These are phyloP conservation scores for Ptilonorhynchus violaceus DNA, from an alignment of 2,113 vertebrate species.

Conservation along the genomic window DNA sequence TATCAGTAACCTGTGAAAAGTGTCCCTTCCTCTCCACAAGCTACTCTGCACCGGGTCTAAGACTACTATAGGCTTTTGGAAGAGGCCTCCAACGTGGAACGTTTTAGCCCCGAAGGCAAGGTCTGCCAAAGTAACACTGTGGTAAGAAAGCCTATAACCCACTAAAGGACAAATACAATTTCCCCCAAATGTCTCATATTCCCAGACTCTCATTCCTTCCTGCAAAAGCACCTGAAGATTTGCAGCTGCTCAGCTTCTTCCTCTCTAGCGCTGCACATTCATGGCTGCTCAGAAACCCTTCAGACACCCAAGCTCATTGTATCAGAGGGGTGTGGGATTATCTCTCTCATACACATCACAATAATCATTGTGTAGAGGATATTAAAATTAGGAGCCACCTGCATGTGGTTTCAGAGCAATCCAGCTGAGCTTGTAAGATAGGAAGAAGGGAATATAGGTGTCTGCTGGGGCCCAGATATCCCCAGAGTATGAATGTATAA, in stretches of 20 bases:
- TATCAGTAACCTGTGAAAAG: background rate
- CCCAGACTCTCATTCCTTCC: background rate
- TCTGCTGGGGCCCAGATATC: background rate
- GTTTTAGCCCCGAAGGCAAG: background rate
- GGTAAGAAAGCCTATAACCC: background rate
- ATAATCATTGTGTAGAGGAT: background rate
- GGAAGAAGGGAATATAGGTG: background rate
- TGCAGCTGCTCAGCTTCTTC: conserved; percentile 7
- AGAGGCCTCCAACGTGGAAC: background rate
- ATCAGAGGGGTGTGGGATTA: background rate
- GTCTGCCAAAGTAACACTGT: background rate
- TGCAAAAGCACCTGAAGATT: background rate
- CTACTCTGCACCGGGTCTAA: fast-evolving
- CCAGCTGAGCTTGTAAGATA: background rate
- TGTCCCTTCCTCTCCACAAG: background rate
- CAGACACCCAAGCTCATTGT: background rate
- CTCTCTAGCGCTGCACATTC: background rate
- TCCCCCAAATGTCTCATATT: background rate
- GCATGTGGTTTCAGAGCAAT: conserved; percentile 19
- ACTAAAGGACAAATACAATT: background rate
- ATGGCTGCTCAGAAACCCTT: background rate
- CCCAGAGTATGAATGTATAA: background rate
- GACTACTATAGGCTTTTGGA: background rate
- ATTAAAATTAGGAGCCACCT: conserved; percentile 15
- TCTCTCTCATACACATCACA: background rate